Conservation (phyloP, 2,888 invertebrate species). For the Apotomis betuletana region DNA sequence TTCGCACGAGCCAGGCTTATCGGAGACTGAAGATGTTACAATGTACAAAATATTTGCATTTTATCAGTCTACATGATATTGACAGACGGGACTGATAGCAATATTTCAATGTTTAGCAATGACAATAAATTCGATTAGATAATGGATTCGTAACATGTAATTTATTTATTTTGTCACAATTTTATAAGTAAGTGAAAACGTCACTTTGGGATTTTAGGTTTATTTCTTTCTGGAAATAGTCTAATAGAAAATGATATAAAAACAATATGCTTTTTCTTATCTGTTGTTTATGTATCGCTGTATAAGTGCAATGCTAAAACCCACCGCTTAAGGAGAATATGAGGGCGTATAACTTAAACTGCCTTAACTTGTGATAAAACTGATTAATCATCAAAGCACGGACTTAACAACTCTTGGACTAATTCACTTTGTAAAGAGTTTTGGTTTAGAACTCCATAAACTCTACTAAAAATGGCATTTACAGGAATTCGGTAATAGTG, state of each 20-base stretch:
- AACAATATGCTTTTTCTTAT: no score
- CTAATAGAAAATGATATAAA: no score
- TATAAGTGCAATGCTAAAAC: constrained; percentile 32
- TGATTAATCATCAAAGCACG: background rate
- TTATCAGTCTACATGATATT: constrained; percentile 35
- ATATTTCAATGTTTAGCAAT: constrained; percentile 33
- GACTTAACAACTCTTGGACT: background rate
- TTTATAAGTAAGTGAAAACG: constrained; percentile 7
- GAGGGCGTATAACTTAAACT: constrained; percentile 12
- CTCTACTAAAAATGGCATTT: no score
- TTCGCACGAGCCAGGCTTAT: background rate
- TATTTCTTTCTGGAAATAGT: no score
- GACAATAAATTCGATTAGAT: constrained; percentile 41
- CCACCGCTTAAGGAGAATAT: constrained; percentile 39
- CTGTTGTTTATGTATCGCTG: background rate
- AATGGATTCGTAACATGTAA: constrained; percentile 25
- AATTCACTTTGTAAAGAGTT: background rate
- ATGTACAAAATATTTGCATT: constrained; percentile 37
- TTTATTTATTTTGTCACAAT: constrained; percentile 27
- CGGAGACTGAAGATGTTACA: constrained; percentile 21
- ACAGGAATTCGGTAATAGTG: no score
- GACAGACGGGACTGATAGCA: constrained; percentile 33
- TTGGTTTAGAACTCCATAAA: no score
- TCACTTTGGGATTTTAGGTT: no score
- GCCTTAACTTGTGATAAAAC: constrained; percentile 38